These are phyloP conservation scores for Ormyrus labotus DNA, from an alignment of 2,888 invertebrate species.

Conservation along the genomic window DNA sequence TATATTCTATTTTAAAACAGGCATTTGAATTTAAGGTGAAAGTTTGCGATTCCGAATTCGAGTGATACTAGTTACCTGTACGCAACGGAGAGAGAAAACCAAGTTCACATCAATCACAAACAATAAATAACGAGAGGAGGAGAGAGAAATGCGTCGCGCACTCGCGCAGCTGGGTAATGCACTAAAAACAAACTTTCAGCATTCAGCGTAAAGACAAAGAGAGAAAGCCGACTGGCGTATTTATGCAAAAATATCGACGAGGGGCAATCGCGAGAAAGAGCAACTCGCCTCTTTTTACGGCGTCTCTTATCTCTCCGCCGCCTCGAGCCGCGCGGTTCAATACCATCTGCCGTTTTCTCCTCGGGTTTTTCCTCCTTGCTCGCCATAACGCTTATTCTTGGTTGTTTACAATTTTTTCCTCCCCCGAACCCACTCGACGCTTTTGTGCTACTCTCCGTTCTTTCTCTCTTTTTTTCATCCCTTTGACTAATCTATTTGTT, in stretches of 20 bases:
- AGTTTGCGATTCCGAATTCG: slow-evolving; percentile 2
- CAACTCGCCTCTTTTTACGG: neutral
- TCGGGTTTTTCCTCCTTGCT: slow-evolving; percentile 7
- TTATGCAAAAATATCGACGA: slow-evolving; percentile 26
- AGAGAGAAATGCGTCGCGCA: neutral
- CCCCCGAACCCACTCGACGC: neutral
- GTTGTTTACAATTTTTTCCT: slow-evolving; percentile 28
- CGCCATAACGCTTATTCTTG: neutral
- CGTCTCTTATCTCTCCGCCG: neutral
- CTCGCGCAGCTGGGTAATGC: neutral
- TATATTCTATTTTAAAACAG: no score
- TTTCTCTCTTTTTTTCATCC: neutral
- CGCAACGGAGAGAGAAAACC: neutral
- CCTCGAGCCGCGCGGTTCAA: no score
- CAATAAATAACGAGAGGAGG: slow-evolving; percentile 36
- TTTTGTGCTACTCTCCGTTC: neutral
- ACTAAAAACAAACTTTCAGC: slow-evolving; percentile 15
- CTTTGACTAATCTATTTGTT: slow-evolving; percentile 43
- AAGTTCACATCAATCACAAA: slow-evolving; percentile 14
- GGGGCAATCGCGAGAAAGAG: slow-evolving; percentile 30
- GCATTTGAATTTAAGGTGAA: neutral
- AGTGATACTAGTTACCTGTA: neutral
- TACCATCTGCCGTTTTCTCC: neutral
- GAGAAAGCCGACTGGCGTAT: neutral
- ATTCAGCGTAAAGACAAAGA: no score